Conservation (phyloP, 2,888 invertebrate species). For the Ornithoptera priamus region DNA sequence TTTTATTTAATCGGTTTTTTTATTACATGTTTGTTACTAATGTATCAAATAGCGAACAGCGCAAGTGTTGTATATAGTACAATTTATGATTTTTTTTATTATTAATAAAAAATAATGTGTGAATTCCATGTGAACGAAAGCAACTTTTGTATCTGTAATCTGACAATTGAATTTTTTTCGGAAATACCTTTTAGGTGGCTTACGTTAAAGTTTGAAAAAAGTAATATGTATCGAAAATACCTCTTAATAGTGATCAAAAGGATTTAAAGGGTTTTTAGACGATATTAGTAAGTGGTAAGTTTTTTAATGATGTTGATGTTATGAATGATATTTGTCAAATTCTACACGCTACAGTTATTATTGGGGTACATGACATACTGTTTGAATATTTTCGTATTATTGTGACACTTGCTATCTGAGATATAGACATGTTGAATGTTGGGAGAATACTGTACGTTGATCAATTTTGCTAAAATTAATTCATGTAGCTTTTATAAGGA, state of each 20-base stretch:
- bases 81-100: conserved; percentile 54
- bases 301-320: conserved; percentile 73
- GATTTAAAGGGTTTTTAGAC: conserved; percentile 74
- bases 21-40: conserved; percentile 58
- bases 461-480: conserved; percentile 37
- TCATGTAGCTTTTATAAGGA: conserved; percentile 51
- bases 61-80: conserved; percentile 69
- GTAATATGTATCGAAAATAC: conserved; percentile 69
- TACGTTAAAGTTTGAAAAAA: conserved; percentile 54
- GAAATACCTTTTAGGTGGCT: conserved; percentile 49
- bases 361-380: conserved; percentile 38
- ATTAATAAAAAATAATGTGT: conserved; percentile 31
- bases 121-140: conserved; percentile 24
- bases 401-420: conserved; percentile 37
- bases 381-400: conserved; percentile 46
- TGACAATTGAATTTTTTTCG: conserved; percentile 48
- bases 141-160: conserved; percentile 45
- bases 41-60: conserved; percentile 49
- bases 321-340: conserved; percentile 67
- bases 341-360: conserved; percentile 55
- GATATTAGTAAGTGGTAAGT: conserved; percentile 69
- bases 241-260: conserved; percentile 76
- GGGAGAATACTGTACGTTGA: conserved; percentile 46
- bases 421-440: conserved; percentile 61
- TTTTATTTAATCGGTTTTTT: conserved; percentile 31